These are phyloP conservation scores for Dicaeum eximium DNA, from an alignment of 2,113 vertebrate species.

Conservation along the genomic window DNA sequence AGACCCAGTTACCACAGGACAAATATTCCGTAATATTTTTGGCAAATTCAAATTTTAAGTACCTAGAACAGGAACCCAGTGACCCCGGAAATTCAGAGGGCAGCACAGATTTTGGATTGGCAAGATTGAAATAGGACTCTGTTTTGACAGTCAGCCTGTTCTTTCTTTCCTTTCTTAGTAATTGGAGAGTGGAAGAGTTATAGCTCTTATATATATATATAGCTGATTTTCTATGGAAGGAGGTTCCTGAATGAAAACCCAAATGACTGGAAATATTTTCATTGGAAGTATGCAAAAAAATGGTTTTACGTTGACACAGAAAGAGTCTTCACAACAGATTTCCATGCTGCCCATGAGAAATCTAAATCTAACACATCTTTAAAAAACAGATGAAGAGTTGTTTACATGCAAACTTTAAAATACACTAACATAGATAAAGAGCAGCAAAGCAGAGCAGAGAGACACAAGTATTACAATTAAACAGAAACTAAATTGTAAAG, in stretches of 20 bases:
- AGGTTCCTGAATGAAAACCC: background rate
- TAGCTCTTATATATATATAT: too few species aligned
- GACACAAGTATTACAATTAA: background rate
- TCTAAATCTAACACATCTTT: background rate
- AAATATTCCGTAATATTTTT: background rate
- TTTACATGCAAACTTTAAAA: background rate
- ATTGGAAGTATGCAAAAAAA: background rate
- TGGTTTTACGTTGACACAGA: background rate
- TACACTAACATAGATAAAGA: background rate
- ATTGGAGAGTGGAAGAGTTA: background rate
- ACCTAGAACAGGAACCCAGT: background rate
- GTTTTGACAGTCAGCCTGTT: background rate
- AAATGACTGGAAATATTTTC: background rate
- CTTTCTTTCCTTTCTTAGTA: background rate
- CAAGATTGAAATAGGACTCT: background rate
- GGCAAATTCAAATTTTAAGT: background rate
- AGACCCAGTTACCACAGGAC: background rate
- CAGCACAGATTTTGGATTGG: background rate
- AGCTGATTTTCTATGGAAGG: background rate
- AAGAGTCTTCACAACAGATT: background rate
- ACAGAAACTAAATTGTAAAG: background rate
- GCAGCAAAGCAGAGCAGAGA: background rate
- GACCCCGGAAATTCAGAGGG: background rate
- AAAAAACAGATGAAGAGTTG: background rate
- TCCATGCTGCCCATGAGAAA: background rate